phyloP scores from a whole-genome alignment of 2,888 invertebrate species.

The Sepiola atlantica region DNA sequence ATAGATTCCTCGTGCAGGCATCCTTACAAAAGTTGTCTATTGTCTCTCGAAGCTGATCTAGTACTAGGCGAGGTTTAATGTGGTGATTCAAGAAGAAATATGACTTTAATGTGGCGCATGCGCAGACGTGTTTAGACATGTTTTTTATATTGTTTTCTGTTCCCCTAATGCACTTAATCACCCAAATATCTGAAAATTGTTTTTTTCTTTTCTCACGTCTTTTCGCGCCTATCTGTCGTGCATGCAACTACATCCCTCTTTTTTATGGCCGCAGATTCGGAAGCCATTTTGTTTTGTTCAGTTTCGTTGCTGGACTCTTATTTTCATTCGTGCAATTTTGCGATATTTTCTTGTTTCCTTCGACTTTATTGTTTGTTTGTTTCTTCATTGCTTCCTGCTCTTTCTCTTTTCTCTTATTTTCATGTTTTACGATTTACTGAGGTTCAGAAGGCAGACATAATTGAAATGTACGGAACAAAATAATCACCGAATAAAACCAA shows the following conservation, averaged over 20 bases:
- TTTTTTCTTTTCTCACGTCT: not conserved
- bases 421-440: not conserved
- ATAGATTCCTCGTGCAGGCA: no score
- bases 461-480: no score
- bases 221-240: not conserved
- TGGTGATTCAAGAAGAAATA: not conserved
- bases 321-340: not conserved
- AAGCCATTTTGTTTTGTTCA: not conserved
- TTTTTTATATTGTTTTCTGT: not conserved
- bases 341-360: no score
- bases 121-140: not conserved
- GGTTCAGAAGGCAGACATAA: no score
- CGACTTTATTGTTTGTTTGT: no score
- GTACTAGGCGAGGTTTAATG: not conserved
- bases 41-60: no score
- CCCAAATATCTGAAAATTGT: not conserved
- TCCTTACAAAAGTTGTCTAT: no score
- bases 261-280: not conserved
- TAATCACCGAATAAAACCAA: no score
- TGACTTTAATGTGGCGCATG: not conserved
- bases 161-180: not conserved
- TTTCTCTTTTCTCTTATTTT: not conserved
- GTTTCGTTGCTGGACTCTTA: not conserved
- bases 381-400: not conserved
- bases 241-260: not conserved